Evolutionary conservation across 35 echinoderm and acorn worm genomes (phyloP).

Genomic region (Lytechinus pictus): DNA sequence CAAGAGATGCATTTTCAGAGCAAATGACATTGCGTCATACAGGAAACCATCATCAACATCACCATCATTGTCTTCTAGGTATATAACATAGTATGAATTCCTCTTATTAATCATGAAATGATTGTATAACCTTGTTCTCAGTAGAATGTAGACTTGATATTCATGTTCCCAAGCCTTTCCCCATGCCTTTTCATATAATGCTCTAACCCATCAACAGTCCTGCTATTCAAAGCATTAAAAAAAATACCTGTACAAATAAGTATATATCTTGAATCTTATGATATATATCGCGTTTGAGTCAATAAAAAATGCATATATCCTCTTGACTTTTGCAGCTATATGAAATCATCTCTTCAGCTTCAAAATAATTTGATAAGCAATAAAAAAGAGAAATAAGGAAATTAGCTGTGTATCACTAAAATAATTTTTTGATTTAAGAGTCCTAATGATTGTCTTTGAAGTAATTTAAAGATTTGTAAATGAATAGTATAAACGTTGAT

Average conservation of each 20-base stretch:
- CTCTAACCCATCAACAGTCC: background rate
- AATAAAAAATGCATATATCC: background rate
- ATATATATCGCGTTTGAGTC: background rate
- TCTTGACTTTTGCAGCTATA: background rate
- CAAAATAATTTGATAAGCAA: background rate
- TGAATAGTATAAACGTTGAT: background rate
- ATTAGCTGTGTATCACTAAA: background rate
- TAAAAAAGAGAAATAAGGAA: background rate
- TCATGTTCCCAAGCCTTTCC: background rate
- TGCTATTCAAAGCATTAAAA: too few species aligned
- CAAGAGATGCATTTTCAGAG: too few species aligned
- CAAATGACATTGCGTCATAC: too few species aligned
- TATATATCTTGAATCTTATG: background rate
- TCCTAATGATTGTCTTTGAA: background rate
- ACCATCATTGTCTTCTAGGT: too few species aligned
- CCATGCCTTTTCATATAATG: background rate
- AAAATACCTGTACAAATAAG: too few species aligned
- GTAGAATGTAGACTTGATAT: background rate
- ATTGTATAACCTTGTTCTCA: too few species aligned
- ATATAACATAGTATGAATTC: too few species aligned
- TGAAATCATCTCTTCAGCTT: background rate
- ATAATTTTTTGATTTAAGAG: background rate
- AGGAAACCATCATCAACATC: too few species aligned
- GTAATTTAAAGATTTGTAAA: background rate
- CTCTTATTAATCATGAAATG: too few species aligned